Base-by-base conservation (phyloP, 2,113 vertebrate genomes). In the Engystomops pustulosus region DNA sequence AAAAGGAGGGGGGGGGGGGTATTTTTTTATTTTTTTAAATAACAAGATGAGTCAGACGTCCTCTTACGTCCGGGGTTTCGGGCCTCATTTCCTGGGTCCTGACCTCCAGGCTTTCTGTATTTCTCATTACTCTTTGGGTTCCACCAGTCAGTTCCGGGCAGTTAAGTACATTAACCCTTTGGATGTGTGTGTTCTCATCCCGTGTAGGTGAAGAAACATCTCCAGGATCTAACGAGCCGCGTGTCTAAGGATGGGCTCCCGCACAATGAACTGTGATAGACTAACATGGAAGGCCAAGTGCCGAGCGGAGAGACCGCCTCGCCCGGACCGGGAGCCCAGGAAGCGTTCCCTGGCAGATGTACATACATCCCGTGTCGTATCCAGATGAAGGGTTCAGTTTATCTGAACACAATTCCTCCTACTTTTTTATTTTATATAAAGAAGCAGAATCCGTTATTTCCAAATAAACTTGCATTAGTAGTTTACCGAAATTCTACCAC, bases 171-270 rank as follows among this genome's bases (percentile, higher is more conserved):
- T 2, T 65, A 65, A 65, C 30, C 17, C 10, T 27, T 62, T 30
- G 23, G 11, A 68, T 36, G 4, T 15, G n/a, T 45, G 4, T 74
- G 11, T 71, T 25, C n/a, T 38, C 53, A 17, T 60, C 36, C n/a
- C 20, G 7, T 44, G 3, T 32, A 99, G 98, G 98, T 99, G 87
- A 98, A 97, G 93, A 99, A 99, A 87, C 98, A 99, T 38, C 86
- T 99, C 67, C 97, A 98, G 88, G 97, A 99, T 71, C 90, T 99
- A 86, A 95, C 94, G 71, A 93, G 94, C 88, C 94, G 97, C 88
- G 94, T 99, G 77, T 97, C 96, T 2, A 90, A 81, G 25, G 87
- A 95, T 70, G 96, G 95, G 9, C 94, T 97, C n/a, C 86, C 92
- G 6, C 98, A 98, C 91, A 98, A 98, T 0, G 98, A 99, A 78